Evolutionary conservation across 2,888 invertebrate species (phyloP).

Genomic region (Drosophila rubida): DNA sequence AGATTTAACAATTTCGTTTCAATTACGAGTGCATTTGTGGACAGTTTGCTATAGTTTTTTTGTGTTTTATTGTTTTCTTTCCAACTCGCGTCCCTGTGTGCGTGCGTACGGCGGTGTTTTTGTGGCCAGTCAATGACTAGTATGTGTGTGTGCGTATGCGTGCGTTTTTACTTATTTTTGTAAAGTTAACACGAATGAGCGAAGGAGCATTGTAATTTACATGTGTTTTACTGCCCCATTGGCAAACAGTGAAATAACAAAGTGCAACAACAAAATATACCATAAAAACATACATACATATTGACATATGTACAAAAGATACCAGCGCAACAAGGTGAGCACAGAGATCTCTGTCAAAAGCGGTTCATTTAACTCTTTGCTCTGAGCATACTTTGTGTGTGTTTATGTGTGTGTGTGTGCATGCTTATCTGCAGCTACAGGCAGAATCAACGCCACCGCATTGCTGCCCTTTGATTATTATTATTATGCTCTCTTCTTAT

Average conservation of each 20-base stretch:
- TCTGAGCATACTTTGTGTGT: slow-evolving; percentile 2
- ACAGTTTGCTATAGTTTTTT: slow-evolving; percentile 19
- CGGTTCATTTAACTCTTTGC: slow-evolving; percentile 45
- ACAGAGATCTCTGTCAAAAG: slow-evolving; percentile 29
- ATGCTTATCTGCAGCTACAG: slow-evolving; percentile 49
- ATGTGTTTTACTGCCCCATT: slow-evolving; percentile 32
- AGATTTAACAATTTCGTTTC: slow-evolving; percentile 25
- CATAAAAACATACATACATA: neutral
- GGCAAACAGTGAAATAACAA: slow-evolving; percentile 3
- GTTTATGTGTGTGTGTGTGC: slow-evolving; percentile 34
- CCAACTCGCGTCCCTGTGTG: slow-evolving; percentile 32
- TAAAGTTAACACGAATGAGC: slow-evolving; percentile 18
- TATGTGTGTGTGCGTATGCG: slow-evolving; percentile 15
- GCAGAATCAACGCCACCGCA: slow-evolving; percentile 29
- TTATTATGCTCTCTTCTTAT: slow-evolving; percentile 42
- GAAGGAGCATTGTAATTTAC: slow-evolving; percentile 31
- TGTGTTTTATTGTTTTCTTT: slow-evolving; percentile 46
- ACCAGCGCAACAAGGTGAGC: slow-evolving; percentile 32
- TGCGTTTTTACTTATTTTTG: slow-evolving; percentile 26
- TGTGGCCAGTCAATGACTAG: slow-evolving; percentile 14
- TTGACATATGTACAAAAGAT: slow-evolving; percentile 10
- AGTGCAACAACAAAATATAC: slow-evolving; percentile 6
- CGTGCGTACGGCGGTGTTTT: slow-evolving; percentile 34
- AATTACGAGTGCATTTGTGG: slow-evolving; percentile 26
- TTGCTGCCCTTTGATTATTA: slow-evolving; percentile 56